Percentiles rank a stretch among this genome's conserved stretches.
Evolutionary conservation across 2,113 vertebrate genomes (phyloP).

Genomic region (Labrus mixtus): DNA sequence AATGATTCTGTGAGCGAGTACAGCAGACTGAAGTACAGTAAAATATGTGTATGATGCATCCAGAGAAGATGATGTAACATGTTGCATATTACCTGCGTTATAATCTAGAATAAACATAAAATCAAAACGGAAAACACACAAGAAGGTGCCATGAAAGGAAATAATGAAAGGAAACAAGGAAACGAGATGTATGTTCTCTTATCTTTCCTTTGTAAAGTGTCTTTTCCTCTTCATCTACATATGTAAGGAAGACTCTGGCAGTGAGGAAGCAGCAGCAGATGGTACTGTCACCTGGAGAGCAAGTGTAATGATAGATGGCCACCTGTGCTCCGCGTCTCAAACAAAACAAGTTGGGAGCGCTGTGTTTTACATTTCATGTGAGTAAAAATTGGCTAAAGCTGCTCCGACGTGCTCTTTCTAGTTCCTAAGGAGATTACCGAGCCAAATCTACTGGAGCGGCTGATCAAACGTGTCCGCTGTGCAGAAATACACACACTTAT

Average conservation of each 20-base stretch:
- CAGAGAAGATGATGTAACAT: neutral
- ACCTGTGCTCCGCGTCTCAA: conserved; percentile 53
- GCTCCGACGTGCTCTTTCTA: conserved; percentile 26
- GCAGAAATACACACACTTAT: conserved; percentile 39
- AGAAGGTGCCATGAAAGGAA: neutral
- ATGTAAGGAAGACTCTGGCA: conserved; percentile 45
- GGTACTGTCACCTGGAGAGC: conserved; percentile 71
- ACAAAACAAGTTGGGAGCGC: conserved; percentile 36
- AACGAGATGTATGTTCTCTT: conserved; percentile 24
- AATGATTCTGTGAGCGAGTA: conserved; percentile 35
- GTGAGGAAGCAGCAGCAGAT: conserved; percentile 67
- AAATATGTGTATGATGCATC: too few species aligned
- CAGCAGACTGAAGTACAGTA: conserved; percentile 14
- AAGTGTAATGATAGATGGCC: conserved; percentile 65
- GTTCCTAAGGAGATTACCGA: conserved; percentile 48
- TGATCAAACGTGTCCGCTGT: conserved; percentile 36
- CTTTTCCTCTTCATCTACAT: conserved; percentile 54
- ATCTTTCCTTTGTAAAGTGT: conserved; percentile 44
- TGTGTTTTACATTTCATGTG: conserved; percentile 15
- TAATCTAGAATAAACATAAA: neutral
- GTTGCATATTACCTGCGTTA: neutral
- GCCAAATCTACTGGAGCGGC: conserved; percentile 32
- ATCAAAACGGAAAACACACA: neutral
- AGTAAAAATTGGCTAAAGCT: conserved; percentile 24
- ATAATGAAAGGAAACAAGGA: neutral